Base-by-base conservation (phyloP, 1,140 invertebrate genomes). In the Drosophila watanabei region DNA sequence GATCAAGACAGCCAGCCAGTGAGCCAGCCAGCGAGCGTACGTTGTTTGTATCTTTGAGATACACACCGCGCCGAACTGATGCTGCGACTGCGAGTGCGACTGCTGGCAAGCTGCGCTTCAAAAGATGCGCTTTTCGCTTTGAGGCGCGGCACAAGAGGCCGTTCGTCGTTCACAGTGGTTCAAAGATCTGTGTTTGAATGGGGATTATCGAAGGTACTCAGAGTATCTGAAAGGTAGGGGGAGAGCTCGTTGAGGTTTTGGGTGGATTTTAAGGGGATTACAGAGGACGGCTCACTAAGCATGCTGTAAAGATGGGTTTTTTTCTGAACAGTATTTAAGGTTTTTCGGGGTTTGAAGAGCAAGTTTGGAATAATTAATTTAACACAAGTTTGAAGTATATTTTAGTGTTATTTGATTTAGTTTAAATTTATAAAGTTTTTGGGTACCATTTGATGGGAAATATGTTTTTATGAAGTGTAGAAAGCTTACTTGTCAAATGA, bases 111-210 rank as follows among this genome's bases (percentile, higher is more conserved):
- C 82, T 79, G 82, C 82, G 86, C 85, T 88, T 89, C 85, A 89
- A 89, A 89, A 89, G 85, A 89, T 89, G 85, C 85, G 85, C 86
- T 90, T 89, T 89, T 86, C 69, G 86, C 85, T 90, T 89, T 82
- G 82, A 88, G 78, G 77, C 77, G 68, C 85, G 86, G 69, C 81
- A 71, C 56, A 51, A 73, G 57, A 77, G 77, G 60, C 85, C 77
- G 60, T 75, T 80, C 77, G 60, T 75, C 35, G 20, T 37, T 35
- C 66, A 89, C 86, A 82, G 85, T 89, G 86, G 51, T 28, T 46
- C 73, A 51, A 70, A 43, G 45, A 35, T 49, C 24, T 33, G 11
- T 45, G 49, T 59, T 45, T 60, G 24, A 71, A n/a, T 52, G 48
- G 56, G 35, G 30, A 80, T 69, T 64, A 73, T 57, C 46, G 56